These are phyloP conservation scores for Dorcus parallelipipedus DNA, from an alignment of 2,888 invertebrate genomes.

Conservation along the genomic window DNA sequence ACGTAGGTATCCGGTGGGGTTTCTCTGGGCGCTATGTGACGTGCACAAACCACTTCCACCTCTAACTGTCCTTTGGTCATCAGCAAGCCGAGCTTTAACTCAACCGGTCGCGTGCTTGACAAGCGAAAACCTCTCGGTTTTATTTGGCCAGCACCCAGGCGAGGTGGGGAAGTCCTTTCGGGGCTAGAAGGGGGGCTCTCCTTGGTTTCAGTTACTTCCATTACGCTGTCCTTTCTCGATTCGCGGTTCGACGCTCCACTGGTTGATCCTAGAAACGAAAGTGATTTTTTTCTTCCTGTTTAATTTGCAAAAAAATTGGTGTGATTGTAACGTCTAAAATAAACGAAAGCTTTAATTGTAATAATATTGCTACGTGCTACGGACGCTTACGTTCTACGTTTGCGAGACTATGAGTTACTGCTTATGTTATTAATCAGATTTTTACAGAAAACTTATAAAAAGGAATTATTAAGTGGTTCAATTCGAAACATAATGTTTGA, in stretches of 20 bases:
- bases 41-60: constrained; percentile 73
- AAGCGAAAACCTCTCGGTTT: constrained; percentile 73
- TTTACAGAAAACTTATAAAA: too few species aligned
- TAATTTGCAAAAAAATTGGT: background rate
- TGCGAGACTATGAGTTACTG: too few species aligned
- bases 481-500: too few species aligned
- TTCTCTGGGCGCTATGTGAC: constrained; percentile 66
- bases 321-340: too few species aligned
- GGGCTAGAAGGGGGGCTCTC: constrained; percentile 58
- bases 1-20: constrained; percentile 86
- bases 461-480: too few species aligned
- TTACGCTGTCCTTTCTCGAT: constrained; percentile 57
- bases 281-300: background rate
- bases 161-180: constrained; percentile 53
- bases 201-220: constrained; percentile 53
- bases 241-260: constrained; percentile 44
- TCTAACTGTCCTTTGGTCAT: constrained; percentile 91
- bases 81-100: constrained; percentile 82
- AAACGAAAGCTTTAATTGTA: too few species aligned
- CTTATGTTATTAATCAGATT: too few species aligned
- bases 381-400: too few species aligned
- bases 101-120: constrained; percentile 68
- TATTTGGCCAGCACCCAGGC: constrained; percentile 76
- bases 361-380: too few species aligned
- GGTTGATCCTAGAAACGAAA: constrained; percentile 25